These are phyloP conservation scores for Carassius gibelio DNA, from an alignment of 2,113 vertebrate genomes.

Conservation along the genomic window DNA sequence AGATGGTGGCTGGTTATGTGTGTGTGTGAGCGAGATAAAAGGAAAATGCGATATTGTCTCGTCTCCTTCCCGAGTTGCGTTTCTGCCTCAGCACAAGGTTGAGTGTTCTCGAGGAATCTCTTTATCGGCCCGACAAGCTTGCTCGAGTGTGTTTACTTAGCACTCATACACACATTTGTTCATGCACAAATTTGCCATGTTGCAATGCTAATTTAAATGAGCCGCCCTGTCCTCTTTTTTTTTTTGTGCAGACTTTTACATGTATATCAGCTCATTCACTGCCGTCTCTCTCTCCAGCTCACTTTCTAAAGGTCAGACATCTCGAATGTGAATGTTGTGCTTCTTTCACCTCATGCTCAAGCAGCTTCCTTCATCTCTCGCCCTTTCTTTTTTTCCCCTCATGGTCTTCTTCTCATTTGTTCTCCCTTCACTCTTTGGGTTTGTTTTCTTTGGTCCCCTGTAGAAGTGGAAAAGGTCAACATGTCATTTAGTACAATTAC, in stretches of 20 bases:
- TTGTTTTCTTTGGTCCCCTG: neutral
- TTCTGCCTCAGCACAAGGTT: slow-evolving; percentile 3
- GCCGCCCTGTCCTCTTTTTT: neutral
- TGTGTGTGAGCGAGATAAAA: neutral
- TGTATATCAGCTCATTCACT: slow-evolving; percentile 23
- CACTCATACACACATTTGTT: slow-evolving; percentile 6
- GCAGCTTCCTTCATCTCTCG: neutral
- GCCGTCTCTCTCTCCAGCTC: slow-evolving; percentile 12
- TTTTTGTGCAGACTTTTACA: neutral
- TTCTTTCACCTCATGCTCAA: neutral
- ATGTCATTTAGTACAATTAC: slow-evolving; percentile 17
- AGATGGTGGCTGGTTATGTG: slow-evolving; percentile 32
- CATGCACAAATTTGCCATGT: neutral
- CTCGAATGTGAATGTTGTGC: slow-evolving; percentile 5
- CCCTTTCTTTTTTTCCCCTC: neutral
- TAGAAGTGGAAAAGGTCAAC: slow-evolving; percentile 14
- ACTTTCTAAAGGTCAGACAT: slow-evolving; percentile 34
- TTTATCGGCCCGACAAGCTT: neutral
- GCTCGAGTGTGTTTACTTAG: slow-evolving; percentile 24
- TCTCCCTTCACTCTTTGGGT: neutral
- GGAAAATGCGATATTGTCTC: slow-evolving; percentile 20
- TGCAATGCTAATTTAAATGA: neutral
- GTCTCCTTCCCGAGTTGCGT: neutral
- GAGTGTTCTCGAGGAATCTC: slow-evolving; percentile 20
- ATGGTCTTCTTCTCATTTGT: slow-evolving; percentile 10